Conservation (phyloP, 1,140 invertebrate species). For the Drosophila bifasciata region DNA sequence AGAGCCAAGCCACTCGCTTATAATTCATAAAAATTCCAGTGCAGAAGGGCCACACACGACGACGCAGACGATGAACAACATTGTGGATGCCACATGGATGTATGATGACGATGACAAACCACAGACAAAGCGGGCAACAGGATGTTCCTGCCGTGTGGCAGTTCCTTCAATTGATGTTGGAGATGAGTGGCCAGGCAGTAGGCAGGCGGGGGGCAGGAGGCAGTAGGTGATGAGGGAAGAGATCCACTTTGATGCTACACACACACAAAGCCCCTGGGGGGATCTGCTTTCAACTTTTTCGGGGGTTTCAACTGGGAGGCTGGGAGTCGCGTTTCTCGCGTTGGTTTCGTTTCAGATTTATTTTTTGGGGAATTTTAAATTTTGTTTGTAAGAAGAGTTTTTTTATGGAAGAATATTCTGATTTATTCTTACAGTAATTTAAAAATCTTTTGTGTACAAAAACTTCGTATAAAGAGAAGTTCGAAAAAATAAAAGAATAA, state of each 20-base stretch:
- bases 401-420: too few relatives aligned
- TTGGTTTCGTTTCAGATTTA: too few relatives aligned
- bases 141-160: conserved; percentile 35
- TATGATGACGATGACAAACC: conserved; percentile 69
- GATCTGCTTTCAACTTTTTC: conserved; percentile 18
- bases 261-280: conserved; percentile 1
- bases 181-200: conserved; percentile 14
- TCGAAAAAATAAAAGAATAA: too few relatives aligned
- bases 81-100: conserved; percentile 16
- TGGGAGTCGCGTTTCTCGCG: too few relatives aligned
- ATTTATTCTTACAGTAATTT: too few relatives aligned
- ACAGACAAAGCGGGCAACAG: conserved; percentile 70
- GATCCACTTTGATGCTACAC: conserved; percentile 32
- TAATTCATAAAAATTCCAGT: conserved; percentile 77
- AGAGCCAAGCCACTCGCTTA: conserved; percentile 28
- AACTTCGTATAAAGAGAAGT: too few relatives aligned
- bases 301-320: background rate
- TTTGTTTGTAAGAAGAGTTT: too few relatives aligned
- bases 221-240: background rate
- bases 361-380: too few relatives aligned
- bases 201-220: conserved; percentile 9
- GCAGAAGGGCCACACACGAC: conserved; percentile 54
- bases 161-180: conserved; percentile 41
- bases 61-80: conserved; percentile 22
- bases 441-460: too few relatives aligned